Evolutionary conservation across 2,797 vertebrate genomes (phyloP), one percentile per base, ranked within the genome.

Genomic region (Silurus aristotelis): DNA sequence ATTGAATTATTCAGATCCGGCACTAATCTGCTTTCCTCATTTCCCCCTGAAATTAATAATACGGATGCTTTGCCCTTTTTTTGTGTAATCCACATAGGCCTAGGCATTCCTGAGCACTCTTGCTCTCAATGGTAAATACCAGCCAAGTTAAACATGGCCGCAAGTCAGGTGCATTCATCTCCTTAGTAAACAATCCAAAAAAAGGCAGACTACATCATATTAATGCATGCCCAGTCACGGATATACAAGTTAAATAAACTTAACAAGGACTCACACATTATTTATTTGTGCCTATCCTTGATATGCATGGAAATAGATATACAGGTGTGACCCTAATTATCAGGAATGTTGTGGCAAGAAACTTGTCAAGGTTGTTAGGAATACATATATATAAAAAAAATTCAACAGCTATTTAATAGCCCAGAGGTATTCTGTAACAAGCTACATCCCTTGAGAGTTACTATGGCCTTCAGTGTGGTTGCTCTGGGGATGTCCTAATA

Each of bases 371-470:
- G 91, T 90, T 92, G 90, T 94, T 87, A 92, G 91, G 80, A 85
- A 72, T 22, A 48, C 1, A 75, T 15, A 31, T 27, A 71, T 12
- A 15, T 43, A 66, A 6, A 73, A 58, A 89, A 88, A 87, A 88
- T 87, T 87, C 82, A 89, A 92, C 91, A 91, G 91, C 92, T 89
- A 90, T 90, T 91, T 93, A 93, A 92, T 91, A 93, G 93, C 94
- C 95, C 92, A 94, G 94, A 94, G 94, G 93, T 94, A 93, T 95
- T 94, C 93, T 93, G 94, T 95, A 94, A 94, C 91, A 94, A 92
- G 94, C 90, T 80, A 81, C 70, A 61, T 88, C 92, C 93, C 89
- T 88, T 82, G 92, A 93, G 94, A 94, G 91, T 93, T 93, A 88
- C 92, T 90, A 92, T 91, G 92, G 92, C 93, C 92, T 94, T 91